A percentile compares a stretch with the other conserved stretches of the same genome.
These are phyloP conservation scores for Scopus umbretta DNA, from an alignment of 2,113 vertebrate species.

Conservation along the genomic window DNA sequence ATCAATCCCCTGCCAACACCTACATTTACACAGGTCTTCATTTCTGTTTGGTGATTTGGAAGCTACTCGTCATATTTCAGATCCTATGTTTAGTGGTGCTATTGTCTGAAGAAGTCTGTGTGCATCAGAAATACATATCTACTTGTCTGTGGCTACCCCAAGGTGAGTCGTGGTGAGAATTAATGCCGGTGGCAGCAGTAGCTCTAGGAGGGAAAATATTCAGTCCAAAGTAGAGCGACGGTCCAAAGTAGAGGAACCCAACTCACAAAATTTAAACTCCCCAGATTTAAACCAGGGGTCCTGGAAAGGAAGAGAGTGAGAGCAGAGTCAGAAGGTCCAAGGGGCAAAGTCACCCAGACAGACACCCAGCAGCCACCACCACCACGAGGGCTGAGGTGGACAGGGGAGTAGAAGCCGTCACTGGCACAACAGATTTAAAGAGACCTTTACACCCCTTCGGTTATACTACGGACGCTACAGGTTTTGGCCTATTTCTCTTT, in stretches of 20 bases:
- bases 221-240: neutral
- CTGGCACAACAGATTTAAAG: neutral
- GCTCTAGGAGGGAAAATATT: neutral
- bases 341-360: neutral
- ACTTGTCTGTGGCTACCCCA: neutral
- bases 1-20: neutral
- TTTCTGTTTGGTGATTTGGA: neutral
- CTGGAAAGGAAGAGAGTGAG: neutral
- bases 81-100: neutral
- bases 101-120: neutral
- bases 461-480: neutral
- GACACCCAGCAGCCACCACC: neutral
- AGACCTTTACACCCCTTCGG: neutral
- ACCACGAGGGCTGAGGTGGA: no score
- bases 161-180: accelerated
- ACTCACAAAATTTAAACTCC: no score
- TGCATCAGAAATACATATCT: neutral
- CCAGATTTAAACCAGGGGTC: neutral
- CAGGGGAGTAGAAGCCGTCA: neutral
- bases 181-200: neutral
- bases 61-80: neutral
- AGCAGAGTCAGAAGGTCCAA: no score
- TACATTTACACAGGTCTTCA: neutral
- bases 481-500: neutral
- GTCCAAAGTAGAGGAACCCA: no score